phyloP scores from a whole-genome alignment of 92 coral and sea anemone genomes.

The Nematostella vectensis region DNA sequence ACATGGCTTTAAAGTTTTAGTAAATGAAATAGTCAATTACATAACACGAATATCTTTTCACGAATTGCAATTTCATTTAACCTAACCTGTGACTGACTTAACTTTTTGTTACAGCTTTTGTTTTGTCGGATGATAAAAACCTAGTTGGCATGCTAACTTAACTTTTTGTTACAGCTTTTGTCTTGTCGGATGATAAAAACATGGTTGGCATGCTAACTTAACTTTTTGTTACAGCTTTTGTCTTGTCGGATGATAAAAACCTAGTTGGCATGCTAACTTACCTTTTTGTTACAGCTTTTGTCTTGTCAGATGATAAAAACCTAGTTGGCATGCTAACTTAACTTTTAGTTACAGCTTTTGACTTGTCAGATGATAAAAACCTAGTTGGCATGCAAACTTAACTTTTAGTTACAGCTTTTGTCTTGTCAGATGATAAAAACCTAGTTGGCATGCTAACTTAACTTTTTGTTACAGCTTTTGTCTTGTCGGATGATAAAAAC shows the following conservation, averaged over 20 bases:
- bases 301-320: neutral
- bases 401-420: neutral
- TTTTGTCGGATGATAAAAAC: neutral
- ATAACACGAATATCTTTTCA: too few species aligned
- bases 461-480: neutral
- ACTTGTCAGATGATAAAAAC: neutral
- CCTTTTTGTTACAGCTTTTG: neutral
- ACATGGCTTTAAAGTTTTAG: too few species aligned
- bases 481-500: neutral
- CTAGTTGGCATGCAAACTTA: too few species aligned
- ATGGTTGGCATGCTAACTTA: too few species aligned
- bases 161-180: neutral
- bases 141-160: constrained; percentile 72
- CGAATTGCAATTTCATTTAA: too few species aligned
- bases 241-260: neutral
- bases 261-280: too few species aligned
- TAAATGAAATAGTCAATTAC: too few species aligned
- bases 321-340: too few species aligned
- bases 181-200: neutral
- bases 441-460: too few species aligned
- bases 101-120: neutral
- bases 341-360: neutral
- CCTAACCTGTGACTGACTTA: too few species aligned
- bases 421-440: neutral
- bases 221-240: neutral